A percentile compares a stretch with the other conserved stretches of the same genome.
Evolutionary conservation across 64 coral and sea anemone genomes (phyloP).

Genomic region (Actinia tenebrosa): DNA sequence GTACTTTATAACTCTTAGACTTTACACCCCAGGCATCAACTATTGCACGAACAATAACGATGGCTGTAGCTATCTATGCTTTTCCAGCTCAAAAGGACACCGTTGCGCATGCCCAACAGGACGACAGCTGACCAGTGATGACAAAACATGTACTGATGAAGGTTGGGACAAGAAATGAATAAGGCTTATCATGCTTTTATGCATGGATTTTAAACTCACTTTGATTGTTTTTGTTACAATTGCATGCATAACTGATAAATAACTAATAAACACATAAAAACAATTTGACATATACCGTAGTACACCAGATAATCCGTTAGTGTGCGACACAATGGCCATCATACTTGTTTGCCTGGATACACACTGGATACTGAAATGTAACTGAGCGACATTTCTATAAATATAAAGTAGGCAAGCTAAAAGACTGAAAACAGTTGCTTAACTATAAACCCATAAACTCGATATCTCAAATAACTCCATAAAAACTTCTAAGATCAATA

Average conservation of each 20-base stretch:
- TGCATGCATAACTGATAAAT: neutral
- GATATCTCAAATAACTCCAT: too few species aligned
- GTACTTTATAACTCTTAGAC: neutral
- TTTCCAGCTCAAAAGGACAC: slow-evolving; percentile 45
- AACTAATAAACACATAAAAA: neutral
- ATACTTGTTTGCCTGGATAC: too few species aligned
- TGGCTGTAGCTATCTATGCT: slow-evolving; percentile 68
- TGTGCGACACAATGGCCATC: too few species aligned
- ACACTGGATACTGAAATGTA: too few species aligned
- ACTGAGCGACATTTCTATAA: too few species aligned
- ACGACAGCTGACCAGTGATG: slow-evolving; percentile 36
- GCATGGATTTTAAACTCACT: neutral
- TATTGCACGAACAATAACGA: slow-evolving; percentile 36
- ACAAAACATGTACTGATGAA: slow-evolving; percentile 25
- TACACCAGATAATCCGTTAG: too few species aligned
- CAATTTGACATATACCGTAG: neutral
- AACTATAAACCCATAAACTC: too few species aligned
- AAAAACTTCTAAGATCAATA: too few species aligned
- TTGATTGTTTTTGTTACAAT: neutral
- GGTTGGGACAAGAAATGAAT: slow-evolving; percentile 16
- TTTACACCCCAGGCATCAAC: slow-evolving; percentile 25
- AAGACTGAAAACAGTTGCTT: too few species aligned
- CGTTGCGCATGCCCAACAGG: slow-evolving; percentile 48
- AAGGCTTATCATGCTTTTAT: neutral
- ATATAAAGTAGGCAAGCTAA: too few species aligned